phyloP scores from a whole-genome alignment of 2,797 vertebrate species.

The Apodemus agrarius region DNA sequence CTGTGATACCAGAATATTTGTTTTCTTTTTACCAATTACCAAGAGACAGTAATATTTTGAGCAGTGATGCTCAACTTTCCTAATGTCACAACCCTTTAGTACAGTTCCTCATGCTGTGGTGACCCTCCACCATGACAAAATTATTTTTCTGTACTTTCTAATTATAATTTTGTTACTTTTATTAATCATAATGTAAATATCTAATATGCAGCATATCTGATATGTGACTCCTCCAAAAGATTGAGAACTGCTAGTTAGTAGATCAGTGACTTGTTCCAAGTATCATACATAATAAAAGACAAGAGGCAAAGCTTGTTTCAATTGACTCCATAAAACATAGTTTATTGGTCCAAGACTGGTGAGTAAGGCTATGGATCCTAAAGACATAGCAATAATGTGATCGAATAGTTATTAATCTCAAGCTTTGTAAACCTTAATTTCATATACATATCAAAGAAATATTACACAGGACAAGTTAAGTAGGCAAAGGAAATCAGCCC shows the following conservation, averaged over 20 bases:
- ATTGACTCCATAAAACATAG: not conserved
- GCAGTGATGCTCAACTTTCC: not conserved
- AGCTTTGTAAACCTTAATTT: not conserved
- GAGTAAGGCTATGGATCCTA: not conserved
- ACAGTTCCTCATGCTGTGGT: not conserved
- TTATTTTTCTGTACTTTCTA: not conserved
- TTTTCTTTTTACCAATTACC: not conserved
- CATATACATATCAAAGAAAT: not conserved
- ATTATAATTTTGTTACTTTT: not conserved
- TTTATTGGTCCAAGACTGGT: not conserved
- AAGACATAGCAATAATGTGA: not conserved
- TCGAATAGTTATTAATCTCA: not conserved
- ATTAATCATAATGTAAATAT: not conserved
- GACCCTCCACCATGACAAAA: not conserved
- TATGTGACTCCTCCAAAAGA: not conserved
- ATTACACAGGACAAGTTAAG: not conserved
- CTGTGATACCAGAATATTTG: not conserved
- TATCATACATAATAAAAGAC: not conserved
- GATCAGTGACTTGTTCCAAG: not conserved
- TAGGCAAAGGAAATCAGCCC: not conserved
- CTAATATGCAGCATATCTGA: not conserved
- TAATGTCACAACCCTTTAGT: not conserved
- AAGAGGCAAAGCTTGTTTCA: not conserved
- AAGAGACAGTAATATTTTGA: constrained; percentile 17
- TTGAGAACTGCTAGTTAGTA: not conserved